Percentiles rank a stretch among this genome's conserved stretches.
These are phyloP conservation scores for Apodemia duryi DNA, from an alignment of 2,888 invertebrate genomes.

Conservation along the genomic window DNA sequence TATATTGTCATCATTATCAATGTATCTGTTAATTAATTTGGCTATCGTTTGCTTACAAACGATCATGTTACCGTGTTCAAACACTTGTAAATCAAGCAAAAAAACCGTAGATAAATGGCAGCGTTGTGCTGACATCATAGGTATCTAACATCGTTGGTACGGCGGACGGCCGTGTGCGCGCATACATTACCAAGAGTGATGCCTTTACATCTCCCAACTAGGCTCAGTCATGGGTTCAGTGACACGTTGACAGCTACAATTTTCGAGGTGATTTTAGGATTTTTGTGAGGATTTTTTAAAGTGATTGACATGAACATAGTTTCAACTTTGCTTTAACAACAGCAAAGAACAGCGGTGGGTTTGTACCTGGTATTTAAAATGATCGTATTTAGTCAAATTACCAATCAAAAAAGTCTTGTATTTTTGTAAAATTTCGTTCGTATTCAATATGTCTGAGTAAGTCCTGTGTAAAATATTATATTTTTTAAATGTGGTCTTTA, in stretches of 20 bases:
- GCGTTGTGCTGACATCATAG: background rate
- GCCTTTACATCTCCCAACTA: background rate
- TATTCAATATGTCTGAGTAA: too few relatives aligned
- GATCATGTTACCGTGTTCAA: background rate
- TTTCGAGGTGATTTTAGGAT: background rate
- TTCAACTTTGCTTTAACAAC: too few relatives aligned
- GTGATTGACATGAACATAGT: too few relatives aligned
- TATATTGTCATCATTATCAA: background rate
- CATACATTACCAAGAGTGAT: conserved; percentile 20
- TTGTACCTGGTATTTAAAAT: too few relatives aligned
- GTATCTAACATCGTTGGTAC: conserved; percentile 3
- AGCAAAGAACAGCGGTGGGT: too few relatives aligned
- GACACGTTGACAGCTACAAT: conserved; percentile 1
- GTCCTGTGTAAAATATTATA: too few relatives aligned
- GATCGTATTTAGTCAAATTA: too few relatives aligned
- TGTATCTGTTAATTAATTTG: too few relatives aligned
- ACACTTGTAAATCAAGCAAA: background rate
- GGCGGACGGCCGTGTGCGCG: conserved; percentile 17
- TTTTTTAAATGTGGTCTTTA: too few relatives aligned
- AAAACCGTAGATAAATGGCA: background rate
- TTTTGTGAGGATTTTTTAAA: background rate
- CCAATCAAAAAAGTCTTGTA: too few relatives aligned
- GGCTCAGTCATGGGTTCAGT: background rate
- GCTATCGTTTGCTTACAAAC: too few relatives aligned
- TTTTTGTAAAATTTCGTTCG: too few relatives aligned